Percentiles rank a stretch among this genome's conserved stretches.
These are phyloP conservation scores for Elephantulus edwardii DNA, from an alignment of 2,113 vertebrate genomes.

Conservation along the genomic window DNA sequence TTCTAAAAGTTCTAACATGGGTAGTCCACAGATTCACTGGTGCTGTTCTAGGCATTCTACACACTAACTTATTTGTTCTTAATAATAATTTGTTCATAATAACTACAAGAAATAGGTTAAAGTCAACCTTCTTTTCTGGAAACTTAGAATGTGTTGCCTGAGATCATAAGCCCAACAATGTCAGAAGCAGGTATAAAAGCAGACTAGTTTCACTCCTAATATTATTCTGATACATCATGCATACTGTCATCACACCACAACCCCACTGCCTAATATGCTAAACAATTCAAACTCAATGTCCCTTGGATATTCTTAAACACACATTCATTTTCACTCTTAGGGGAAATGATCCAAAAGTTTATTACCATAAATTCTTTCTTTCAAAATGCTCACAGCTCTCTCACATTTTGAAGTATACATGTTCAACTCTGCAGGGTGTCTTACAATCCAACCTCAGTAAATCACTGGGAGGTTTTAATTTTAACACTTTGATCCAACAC, in stretches of 20 bases:
- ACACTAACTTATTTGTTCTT: too few species aligned
- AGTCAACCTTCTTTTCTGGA: background rate
- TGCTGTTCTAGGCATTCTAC: too few species aligned
- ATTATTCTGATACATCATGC: rapidly evolving
- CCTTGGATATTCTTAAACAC: background rate
- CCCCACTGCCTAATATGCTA: background rate
- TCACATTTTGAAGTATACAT: background rate
- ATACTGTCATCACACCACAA: background rate
- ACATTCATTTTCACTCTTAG: slow-evolving; percentile 3
- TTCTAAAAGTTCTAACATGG: background rate
- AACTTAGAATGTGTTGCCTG: background rate
- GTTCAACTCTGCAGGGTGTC: background rate
- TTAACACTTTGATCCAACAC: background rate
- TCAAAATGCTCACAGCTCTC: background rate
- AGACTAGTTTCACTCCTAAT: background rate
- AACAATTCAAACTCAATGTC: background rate
- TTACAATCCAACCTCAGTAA: background rate
- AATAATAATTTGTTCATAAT: too few species aligned
- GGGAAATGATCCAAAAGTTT: background rate
- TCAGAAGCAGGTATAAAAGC: background rate
- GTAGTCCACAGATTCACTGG: background rate
- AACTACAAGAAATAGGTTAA: background rate
- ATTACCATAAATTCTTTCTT: background rate
- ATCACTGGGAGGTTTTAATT: background rate
- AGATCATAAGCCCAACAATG: background rate